Evolutionary conservation across 37 sponge, comb jelly and placozoan species (phyloP), one percentile per base, ranked within the genome.

Genomic region (Cladorhizidae sp.): DNA sequence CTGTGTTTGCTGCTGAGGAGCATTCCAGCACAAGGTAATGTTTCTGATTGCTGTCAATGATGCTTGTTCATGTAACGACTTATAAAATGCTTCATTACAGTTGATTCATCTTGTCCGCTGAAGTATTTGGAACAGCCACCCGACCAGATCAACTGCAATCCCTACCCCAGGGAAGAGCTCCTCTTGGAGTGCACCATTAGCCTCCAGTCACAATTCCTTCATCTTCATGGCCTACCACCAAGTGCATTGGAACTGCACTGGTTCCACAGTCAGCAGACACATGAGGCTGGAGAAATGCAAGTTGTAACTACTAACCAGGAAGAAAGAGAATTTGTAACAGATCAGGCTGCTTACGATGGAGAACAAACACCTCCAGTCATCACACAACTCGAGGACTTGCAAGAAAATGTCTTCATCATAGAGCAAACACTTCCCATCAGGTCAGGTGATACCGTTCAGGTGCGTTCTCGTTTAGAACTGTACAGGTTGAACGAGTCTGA

Each of bases 81-180:
- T 14, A 15, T 41, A 39, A 22, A 7, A 6, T 23, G n/a, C 40
- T 12, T 6, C 38, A 49, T 20, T 40, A 5, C 61, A 45, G 28
- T 36, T 40, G 52, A 17, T 49, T 21, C 57, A n/a, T 57, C 67
- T 25, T 78, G 80, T 70, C 62, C 33, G 23, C 59, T 25, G 37
- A 23, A 73, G 21, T 81, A 81, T 63, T 45, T 43, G 17, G 82
- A 72, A 50, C 82, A 81, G 36, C 82, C 82, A 0, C 73, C 73
- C 0, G 35, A 61, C 22, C 22, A 70, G 21, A 63, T 81, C 18
- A 25, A 29, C 21, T 81, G 82, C 64, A 71, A 81, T 31, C 82
- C 82, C 21, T 81, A 72, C 73, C 14, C 20, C 31, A 71, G 56
- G 8, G 39, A 43, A n/a, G 64, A 72, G 56, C 64, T 81, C 23